These are phyloP conservation scores for Triplophysa dalaica DNA, from an alignment of 2,113 vertebrate genomes.

Conservation along the genomic window DNA sequence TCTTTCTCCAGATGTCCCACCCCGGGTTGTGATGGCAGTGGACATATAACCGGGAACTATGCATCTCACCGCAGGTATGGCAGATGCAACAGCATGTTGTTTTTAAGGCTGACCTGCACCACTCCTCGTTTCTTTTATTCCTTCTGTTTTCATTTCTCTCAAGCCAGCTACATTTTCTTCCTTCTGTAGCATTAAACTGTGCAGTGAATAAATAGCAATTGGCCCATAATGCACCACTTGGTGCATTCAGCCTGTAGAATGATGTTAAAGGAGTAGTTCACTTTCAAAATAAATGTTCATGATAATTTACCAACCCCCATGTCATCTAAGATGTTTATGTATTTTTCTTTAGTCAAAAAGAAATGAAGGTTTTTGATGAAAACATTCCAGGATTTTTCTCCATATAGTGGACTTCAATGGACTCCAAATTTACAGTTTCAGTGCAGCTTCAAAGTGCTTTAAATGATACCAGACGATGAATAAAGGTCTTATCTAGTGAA, in stretches of 20 bases:
- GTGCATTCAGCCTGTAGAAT: conserved; percentile 23
- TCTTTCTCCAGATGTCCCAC: conserved; percentile 87
- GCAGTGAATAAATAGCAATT: neutral
- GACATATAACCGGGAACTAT: conserved; percentile 98
- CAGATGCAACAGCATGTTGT: conserved; percentile 6
- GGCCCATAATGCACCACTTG: neutral
- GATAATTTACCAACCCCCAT: too few relatives aligned
- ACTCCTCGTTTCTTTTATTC: conserved; percentile 15
- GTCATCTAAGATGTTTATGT: too few relatives aligned
- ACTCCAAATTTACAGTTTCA: too few relatives aligned
- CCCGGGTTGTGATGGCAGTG: conserved; percentile 96
- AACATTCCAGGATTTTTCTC: too few relatives aligned
- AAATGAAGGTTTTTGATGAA: too few relatives aligned
- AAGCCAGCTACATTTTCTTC: conserved; percentile 50
- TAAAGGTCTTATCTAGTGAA: too few relatives aligned
- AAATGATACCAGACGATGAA: too few relatives aligned
- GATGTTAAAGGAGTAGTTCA: too few relatives aligned
- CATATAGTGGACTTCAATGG: too few relatives aligned
- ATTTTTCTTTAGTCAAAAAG: too few relatives aligned
- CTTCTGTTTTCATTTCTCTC: conserved; percentile 50
- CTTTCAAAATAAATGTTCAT: too few relatives aligned
- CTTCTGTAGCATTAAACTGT: conserved; percentile 3
- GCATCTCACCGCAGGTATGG: conserved; percentile 97
- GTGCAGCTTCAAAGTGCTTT: too few relatives aligned
- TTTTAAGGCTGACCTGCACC: conserved; percentile 1